phyloP scores from a whole-genome alignment of 2,113 vertebrate genomes.

The Bubo bubo region DNA sequence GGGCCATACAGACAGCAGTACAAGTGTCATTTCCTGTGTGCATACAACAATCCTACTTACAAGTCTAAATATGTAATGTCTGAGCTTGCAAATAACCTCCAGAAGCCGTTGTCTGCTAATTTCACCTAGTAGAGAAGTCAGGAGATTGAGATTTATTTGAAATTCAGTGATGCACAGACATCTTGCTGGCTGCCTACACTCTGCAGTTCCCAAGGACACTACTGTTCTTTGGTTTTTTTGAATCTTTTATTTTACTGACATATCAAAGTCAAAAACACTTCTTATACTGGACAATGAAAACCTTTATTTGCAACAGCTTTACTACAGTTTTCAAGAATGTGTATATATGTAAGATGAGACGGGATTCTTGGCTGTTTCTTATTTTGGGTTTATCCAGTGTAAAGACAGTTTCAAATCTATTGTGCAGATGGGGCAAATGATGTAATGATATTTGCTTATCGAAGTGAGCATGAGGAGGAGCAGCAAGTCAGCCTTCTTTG shows the following conservation, averaged over 20 bases:
- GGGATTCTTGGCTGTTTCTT: not conserved
- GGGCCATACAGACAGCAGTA: not conserved
- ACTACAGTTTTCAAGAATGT: not conserved
- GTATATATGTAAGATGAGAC: not conserved
- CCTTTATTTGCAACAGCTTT: not conserved
- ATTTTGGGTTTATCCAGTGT: not conserved
- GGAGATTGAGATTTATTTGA: not conserved
- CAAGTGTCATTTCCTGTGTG: conserved; percentile 4
- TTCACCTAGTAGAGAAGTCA: not conserved
- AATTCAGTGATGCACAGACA: not conserved
- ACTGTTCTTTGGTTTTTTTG: not conserved
- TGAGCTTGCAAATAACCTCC: not conserved
- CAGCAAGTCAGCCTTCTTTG: not conserved
- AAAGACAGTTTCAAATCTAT: not conserved
- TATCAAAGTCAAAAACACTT: not conserved
- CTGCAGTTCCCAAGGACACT: not conserved
- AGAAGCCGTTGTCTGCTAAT: not conserved
- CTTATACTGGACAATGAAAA: not conserved
- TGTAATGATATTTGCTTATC: not conserved
- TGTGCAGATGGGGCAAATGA: not conserved
- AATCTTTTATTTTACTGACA: not conserved
- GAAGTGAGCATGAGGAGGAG: not conserved
- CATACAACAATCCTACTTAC: not conserved
- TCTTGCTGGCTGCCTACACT: not conserved
- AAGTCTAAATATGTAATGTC: not conserved